Evolutionary conservation across 2,113 vertebrate species (phyloP).

Genomic region (Pluvianellus socialis): DNA sequence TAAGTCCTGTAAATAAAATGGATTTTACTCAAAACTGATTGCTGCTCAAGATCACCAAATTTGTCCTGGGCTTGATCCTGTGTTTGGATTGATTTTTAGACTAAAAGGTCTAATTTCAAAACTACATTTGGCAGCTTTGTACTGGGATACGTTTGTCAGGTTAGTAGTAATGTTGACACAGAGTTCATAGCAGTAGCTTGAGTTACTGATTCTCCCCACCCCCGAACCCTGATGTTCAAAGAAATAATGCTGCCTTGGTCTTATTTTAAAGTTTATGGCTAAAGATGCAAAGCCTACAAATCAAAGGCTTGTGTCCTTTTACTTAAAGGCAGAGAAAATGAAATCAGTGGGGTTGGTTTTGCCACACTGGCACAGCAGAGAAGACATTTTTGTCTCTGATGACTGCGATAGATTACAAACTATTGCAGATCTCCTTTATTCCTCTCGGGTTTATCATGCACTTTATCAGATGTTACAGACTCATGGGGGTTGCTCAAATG

Average conservation of each 20-base stretch:
- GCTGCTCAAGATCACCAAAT: not conserved
- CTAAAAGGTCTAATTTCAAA: not conserved
- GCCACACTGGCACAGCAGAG: not conserved
- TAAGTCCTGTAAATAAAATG: not conserved
- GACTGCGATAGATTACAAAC: not conserved
- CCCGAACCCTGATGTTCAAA: not conserved
- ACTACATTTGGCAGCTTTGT: not conserved
- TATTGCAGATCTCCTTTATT: not conserved
- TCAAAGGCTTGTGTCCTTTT: not conserved
- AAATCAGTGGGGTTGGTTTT: not conserved
- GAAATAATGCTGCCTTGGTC: not conserved
- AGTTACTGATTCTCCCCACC: not conserved
- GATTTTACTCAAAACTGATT: not conserved
- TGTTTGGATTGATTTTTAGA: not conserved
- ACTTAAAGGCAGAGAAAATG: not conserved
- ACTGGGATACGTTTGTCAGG: not conserved
- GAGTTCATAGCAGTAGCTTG: not conserved
- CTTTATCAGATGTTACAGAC: slow-evolving; percentile 11
- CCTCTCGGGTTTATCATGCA: not conserved
- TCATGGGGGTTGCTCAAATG: not conserved
- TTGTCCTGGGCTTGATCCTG: not conserved
- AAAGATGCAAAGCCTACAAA: not conserved
- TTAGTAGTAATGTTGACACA: not conserved
- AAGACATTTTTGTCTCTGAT: not conserved
- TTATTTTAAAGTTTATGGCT: not conserved